Conservation (phyloP, 92 coral and sea anemone species). For the Ricordea florida region DNA sequence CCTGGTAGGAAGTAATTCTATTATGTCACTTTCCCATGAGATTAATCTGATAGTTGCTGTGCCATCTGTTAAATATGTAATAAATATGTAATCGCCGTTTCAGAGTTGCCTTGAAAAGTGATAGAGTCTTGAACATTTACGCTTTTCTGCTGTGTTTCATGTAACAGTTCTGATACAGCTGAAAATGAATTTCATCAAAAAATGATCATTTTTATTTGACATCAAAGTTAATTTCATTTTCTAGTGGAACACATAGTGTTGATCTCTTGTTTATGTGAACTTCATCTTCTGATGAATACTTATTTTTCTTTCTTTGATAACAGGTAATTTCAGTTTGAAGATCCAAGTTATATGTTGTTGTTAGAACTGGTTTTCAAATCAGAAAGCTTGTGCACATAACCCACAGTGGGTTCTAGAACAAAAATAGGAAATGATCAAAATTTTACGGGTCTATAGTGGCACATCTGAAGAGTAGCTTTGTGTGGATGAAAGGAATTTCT, state of each 20-base stretch:
- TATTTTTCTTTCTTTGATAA: constrained; percentile 41
- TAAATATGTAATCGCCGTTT: constrained; percentile 15
- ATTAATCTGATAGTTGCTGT: constrained; percentile 16
- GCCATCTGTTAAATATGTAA: constrained; percentile 19
- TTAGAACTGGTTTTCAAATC: constrained; percentile 47
- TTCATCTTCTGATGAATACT: constrained; percentile 29
- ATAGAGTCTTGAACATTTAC: constrained; percentile 22
- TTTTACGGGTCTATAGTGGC: no score
- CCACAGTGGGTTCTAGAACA: constrained; percentile 39
- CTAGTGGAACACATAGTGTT: constrained; percentile 21
- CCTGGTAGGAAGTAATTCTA: constrained; percentile 10
- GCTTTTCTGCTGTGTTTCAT: not conserved
- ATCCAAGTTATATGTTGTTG: constrained; percentile 58
- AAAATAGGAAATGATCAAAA: not conserved
- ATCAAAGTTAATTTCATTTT: constrained; percentile 19
- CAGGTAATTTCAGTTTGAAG: constrained; percentile 40
- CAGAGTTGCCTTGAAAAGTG: constrained; percentile 33
- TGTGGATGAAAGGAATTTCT: no score
- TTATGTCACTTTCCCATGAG: constrained; percentile 35
- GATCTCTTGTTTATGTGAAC: constrained; percentile 56
- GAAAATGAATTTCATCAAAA: not conserved
- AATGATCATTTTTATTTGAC: no score
- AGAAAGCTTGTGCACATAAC: constrained; percentile 53
- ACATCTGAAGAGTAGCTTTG: no score
- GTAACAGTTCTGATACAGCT: not conserved